These are phyloP conservation scores for Anoplolepis gracilipes DNA, from an alignment of 1,140 invertebrate genomes.

Conservation along the genomic window DNA sequence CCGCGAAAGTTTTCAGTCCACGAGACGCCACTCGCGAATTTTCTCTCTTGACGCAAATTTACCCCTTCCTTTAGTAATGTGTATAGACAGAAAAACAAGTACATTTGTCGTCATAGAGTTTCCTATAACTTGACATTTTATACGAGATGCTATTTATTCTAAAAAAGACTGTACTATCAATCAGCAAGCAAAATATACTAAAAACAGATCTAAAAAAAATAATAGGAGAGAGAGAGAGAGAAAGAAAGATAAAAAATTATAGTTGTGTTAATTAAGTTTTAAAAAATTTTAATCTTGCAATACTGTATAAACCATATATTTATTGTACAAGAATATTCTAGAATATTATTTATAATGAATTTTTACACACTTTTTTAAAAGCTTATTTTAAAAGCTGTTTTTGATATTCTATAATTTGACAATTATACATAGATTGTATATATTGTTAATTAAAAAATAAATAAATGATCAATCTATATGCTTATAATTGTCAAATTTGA, in stretches of 20 bases:
- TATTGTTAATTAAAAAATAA: neutral
- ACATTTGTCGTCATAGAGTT: conserved; percentile 52
- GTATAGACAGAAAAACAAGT: conserved; percentile 65
- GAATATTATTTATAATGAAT: neutral
- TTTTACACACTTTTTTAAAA: neutral
- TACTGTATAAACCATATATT: neutral
- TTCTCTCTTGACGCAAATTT: conserved; percentile 40
- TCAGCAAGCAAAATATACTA: neutral
- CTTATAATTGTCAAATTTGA: neutral
- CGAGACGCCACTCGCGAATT: conserved; percentile 68
- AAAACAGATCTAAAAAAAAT: neutral
- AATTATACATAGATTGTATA: neutral
- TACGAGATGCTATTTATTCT: neutral
- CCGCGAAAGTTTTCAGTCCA: conserved; percentile 69
- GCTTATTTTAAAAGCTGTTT: neutral
- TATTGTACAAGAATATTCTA: neutral
- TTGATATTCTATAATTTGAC: neutral
- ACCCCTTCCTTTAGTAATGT: neutral
- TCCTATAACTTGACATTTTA: neutral
- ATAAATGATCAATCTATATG: neutral
- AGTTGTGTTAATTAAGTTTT: neutral
- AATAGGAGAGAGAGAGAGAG: too few species aligned
- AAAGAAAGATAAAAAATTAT: conserved; percentile 2
- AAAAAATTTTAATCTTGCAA: neutral
- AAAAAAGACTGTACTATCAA: neutral